Conservation (phyloP, 1,140 invertebrate species). For the Dinothrombium tinctorium region DNA sequence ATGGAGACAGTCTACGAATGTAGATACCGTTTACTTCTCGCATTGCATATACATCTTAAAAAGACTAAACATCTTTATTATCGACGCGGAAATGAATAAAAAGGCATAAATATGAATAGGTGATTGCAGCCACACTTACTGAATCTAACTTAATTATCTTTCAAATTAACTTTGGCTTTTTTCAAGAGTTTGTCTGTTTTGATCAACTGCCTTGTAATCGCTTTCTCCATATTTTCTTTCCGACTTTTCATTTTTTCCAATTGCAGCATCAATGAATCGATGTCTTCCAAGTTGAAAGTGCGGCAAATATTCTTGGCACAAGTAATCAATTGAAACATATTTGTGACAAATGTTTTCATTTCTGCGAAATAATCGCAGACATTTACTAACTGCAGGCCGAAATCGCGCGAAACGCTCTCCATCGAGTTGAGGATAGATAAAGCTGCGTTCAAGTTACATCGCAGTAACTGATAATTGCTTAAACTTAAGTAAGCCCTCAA, state of each 20-base stretch:
- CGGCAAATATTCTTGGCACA: background rate
- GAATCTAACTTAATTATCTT: too few species aligned
- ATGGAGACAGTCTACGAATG: too few species aligned
- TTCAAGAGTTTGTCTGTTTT: background rate
- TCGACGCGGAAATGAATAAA: too few species aligned
- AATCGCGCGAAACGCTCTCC: background rate
- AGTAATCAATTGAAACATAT: background rate
- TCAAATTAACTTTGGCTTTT: background rate
- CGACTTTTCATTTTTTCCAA: background rate
- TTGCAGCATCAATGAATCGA: background rate
- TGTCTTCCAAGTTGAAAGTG: background rate
- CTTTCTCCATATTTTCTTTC: constrained; percentile 1
- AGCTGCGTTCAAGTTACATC: background rate
- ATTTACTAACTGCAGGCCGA: background rate
- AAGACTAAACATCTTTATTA: too few species aligned
- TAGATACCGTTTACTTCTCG: too few species aligned
- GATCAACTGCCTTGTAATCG: background rate
- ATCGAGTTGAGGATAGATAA: background rate
- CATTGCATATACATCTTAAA: too few species aligned
- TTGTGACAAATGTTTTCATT: background rate
- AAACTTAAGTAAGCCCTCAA: background rate
- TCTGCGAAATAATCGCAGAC: background rate
- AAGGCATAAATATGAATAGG: too few species aligned
- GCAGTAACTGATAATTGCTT: background rate
- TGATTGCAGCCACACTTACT: too few species aligned